These are phyloP conservation scores for Cephalopholis sonnerati DNA, from an alignment of 2,113 vertebrate genomes.

Conservation along the genomic window DNA sequence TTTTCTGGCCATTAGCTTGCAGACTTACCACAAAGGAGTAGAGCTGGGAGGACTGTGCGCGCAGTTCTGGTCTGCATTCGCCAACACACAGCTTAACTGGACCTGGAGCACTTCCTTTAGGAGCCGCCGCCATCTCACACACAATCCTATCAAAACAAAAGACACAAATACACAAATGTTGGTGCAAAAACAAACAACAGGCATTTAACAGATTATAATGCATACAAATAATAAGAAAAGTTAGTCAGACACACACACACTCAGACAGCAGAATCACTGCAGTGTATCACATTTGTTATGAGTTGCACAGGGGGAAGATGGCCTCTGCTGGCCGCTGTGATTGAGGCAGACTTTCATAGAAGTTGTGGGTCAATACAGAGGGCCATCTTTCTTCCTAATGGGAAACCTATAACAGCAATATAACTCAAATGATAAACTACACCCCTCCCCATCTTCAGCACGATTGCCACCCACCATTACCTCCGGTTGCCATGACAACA, in stretches of 20 bases:
- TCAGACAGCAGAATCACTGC: conserved; percentile 18
- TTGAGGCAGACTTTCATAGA: conserved; percentile 79
- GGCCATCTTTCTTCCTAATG: conserved; percentile 82
- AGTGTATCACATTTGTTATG: conserved; percentile 52
- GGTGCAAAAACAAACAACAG: conserved; percentile 9
- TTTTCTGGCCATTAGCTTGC: background rate
- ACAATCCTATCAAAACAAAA: conserved; percentile 89
- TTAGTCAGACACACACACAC: background rate
- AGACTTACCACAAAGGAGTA: conserved; percentile 95
- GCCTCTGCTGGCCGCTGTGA: conserved; percentile 63
- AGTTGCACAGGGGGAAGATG: conserved; percentile 26
- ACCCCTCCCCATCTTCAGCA: conserved; percentile 53
- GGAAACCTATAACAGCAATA: conserved; percentile 81
- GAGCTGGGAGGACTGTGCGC: conserved; percentile 91
- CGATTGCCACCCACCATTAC: conserved; percentile 81
- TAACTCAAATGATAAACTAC: conserved; percentile 81
- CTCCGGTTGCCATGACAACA: conserved; percentile 80
- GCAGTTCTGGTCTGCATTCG: conserved; percentile 95
- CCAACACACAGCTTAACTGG: conserved; percentile 94
- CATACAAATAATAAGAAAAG: conserved; percentile 34
- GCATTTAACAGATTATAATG: conserved; percentile 3
- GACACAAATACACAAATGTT: background rate
- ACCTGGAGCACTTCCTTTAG: conserved; percentile 87
- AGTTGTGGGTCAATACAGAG: conserved; percentile 77
- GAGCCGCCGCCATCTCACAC: conserved; percentile 93